Base-by-base conservation (phyloP, 1,140 invertebrate species). In the Magallana angulata region DNA sequence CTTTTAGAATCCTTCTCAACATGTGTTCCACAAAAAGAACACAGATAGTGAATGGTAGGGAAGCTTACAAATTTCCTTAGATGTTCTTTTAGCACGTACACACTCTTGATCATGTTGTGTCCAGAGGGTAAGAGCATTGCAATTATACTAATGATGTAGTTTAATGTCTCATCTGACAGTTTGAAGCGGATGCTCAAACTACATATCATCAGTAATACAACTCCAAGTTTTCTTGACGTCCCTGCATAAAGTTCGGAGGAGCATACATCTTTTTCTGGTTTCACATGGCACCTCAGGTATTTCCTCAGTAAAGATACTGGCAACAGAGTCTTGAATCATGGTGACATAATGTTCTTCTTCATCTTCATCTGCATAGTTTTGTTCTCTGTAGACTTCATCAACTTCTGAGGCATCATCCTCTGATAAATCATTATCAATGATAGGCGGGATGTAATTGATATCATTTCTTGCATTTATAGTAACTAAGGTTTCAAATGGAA, bases 21-120 rank as follows among this genome's bases (percentile, higher is more conserved):
- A 80, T 81, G 68, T 12, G 68, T 86, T 56, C 85, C 85, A 86
- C 85, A 86, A 57, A 56, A 57, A 14, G 85, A 86, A 24, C 85
- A 86, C 9, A 86, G 18, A 81, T 86, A 81, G 30, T 86, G 68
- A 24, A 86, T 86, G 58, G 24, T 80, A 1, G 85, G 85, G 30
- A 80, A 68, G 30, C 64, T 58, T 16, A 60, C 59, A 60, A 86
- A 80, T n/a, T 86, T 86, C 36, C 57, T 80, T n/a, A 86, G 56
- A 57, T 86, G 18, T 24, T 86, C 36, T 58, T 81, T 86, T 60
- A 81, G 62, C 7, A 30, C 24, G n/a, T 82, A 82, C 9, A 82
- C 81, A 82, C 48, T 82, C 57, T 82, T 80, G n/a, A 85, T 62
- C 83, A 85, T 85, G 48, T 56, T 62, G 60, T 64, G 16, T 85